phyloP scores from a whole-genome alignment of 2,113 vertebrate genomes.

The Rhea pennata region DNA sequence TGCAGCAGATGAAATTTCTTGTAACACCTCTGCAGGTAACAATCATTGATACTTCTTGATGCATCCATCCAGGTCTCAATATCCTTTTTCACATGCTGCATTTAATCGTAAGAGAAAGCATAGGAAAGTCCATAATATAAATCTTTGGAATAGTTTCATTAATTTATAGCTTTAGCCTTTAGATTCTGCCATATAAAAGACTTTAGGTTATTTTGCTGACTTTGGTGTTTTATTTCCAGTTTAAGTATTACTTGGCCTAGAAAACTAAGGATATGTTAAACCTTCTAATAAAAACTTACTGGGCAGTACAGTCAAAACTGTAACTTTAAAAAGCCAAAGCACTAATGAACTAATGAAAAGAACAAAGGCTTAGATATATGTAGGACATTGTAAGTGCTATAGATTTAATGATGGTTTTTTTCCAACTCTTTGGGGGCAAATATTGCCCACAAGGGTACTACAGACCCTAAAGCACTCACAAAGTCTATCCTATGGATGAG shows the following conservation, averaged over 20 bases:
- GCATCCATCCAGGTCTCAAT: constrained; percentile 87
- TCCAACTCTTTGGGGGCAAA: constrained; percentile 48
- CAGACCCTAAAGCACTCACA: constrained; percentile 63
- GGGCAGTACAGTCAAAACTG: background rate
- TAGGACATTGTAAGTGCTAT: constrained; percentile 56
- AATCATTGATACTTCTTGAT: constrained; percentile 92
- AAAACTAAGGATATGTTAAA: constrained; percentile 58
- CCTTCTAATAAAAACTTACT: background rate
- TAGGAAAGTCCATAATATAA: constrained; percentile 58
- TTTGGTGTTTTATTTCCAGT: constrained; percentile 70
- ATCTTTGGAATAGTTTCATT: constrained; percentile 62
- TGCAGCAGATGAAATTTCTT: constrained; percentile 98
- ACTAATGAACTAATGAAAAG: background rate
- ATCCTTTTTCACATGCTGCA: constrained; percentile 85
- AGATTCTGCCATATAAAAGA: constrained; percentile 57
- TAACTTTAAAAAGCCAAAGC: background rate
- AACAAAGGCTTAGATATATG: background rate
- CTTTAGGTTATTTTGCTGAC: constrained; percentile 70
- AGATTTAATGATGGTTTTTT: constrained; percentile 8
- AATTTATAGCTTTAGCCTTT: constrained; percentile 55
- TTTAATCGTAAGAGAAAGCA: constrained; percentile 75
- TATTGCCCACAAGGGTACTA: constrained; percentile 35
- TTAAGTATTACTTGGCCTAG: constrained; percentile 56
- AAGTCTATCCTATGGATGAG: constrained; percentile 63
- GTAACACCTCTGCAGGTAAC: constrained; percentile 97